phyloP scores from a whole-genome alignment of 2,113 vertebrate species.

The Anguilla japonica region DNA sequence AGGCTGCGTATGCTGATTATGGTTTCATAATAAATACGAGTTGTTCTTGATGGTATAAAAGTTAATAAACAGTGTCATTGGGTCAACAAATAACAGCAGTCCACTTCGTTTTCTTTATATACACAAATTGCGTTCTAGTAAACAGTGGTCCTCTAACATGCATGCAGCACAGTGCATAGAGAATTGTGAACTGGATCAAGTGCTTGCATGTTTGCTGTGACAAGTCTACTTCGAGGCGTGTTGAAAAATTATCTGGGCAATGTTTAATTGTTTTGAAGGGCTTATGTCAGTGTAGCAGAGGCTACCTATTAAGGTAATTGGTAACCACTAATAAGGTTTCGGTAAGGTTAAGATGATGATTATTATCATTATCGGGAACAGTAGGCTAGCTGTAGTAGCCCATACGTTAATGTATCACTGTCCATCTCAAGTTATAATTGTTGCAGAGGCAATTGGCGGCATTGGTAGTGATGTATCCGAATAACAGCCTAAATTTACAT shows the following conservation, averaged over 20 bases:
- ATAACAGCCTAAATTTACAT: conserved; percentile 17
- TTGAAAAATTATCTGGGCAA: background rate
- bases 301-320: background rate
- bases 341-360: background rate
- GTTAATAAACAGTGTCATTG: background rate
- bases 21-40: background rate
- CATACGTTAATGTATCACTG: background rate
- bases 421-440: background rate
- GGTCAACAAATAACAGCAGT: background rate
- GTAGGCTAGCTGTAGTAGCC: background rate
- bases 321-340: background rate
- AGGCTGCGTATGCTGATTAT: conserved; percentile 30
- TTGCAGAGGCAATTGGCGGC: background rate
- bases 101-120: background rate
- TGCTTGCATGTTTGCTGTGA: background rate
- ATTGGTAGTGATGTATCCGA: background rate
- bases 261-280: background rate
- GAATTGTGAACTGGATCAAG: background rate
- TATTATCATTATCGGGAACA: background rate
- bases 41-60: background rate
- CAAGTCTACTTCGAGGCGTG: background rate
- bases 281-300: background rate
- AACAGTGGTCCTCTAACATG: background rate
- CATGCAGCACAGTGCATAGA: background rate
- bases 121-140: background rate